Percentiles rank a stretch among this genome's conserved stretches.
These are phyloP conservation scores for Diphyllodes magnificus DNA, from an alignment of 2,113 vertebrate genomes.

Conservation along the genomic window DNA sequence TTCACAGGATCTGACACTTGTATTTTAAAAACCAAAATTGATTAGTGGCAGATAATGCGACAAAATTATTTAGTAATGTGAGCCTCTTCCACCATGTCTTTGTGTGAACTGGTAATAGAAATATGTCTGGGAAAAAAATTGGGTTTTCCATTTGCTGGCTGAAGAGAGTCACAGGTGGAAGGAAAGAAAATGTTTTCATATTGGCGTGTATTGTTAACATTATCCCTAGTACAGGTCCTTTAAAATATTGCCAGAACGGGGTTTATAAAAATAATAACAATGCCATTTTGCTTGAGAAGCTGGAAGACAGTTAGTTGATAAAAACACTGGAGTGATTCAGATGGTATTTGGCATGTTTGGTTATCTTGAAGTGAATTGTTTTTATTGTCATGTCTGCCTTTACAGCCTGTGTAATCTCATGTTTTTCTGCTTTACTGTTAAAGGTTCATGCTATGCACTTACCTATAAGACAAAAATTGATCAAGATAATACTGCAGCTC, in stretches of 20 bases:
- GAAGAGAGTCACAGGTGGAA: neutral
- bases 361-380: neutral
- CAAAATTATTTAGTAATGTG: neutral
- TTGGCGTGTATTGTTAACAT: neutral
- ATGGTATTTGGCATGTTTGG: neutral
- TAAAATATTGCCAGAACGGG: neutral
- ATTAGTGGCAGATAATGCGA: neutral
- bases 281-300: neutral
- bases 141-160: neutral
- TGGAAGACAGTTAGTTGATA: neutral
- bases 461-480: constrained; percentile 84
- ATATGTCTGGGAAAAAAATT: neutral
- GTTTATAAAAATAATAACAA: neutral
- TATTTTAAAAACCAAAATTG: neutral
- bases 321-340: neutral
- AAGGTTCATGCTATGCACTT: constrained; percentile 83
- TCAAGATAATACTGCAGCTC: constrained; percentile 83
- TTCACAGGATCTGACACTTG: neutral
- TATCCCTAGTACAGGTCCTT: neutral
- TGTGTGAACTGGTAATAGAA: neutral
- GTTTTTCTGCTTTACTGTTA: constrained; percentile 8
- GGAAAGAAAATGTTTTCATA: neutral
- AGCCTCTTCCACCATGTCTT: neutral
- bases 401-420: neutral
- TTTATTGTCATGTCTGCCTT: neutral